A percentile compares a stretch with the other conserved stretches of the same genome.
Evolutionary conservation across 2,797 vertebrate species (phyloP).

Genomic region (Remorina albescens): DNA sequence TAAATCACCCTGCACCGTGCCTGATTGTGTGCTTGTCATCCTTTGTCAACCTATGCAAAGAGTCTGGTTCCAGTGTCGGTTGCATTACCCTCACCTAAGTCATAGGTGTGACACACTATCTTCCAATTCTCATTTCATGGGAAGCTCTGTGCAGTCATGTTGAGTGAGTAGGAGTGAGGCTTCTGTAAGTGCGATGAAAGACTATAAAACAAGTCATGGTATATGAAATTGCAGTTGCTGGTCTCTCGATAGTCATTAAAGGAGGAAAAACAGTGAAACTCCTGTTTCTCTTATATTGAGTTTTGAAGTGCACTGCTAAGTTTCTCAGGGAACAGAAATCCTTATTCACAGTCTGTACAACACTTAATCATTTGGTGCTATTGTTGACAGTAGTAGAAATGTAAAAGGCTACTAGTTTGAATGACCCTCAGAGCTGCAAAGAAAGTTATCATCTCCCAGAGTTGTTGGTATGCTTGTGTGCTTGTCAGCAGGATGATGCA

Average conservation of each 20-base stretch:
- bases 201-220: conserved; percentile 17
- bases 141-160: conserved; percentile 23
- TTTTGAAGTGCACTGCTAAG: background rate
- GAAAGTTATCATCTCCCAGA: too few relatives aligned
- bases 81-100: too few relatives aligned
- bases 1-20: too few relatives aligned
- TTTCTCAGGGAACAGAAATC: background rate
- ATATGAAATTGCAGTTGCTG: conserved; percentile 20
- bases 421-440: background rate
- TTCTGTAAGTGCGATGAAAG: conserved; percentile 33
- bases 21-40: too few relatives aligned
- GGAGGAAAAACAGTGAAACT: background rate
- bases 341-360: background rate
- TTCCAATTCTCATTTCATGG: conserved; percentile 46
- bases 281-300: background rate
- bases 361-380: background rate
- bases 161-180: conserved; percentile 36
- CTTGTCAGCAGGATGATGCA: too few relatives aligned
- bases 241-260: conserved; percentile 27
- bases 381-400: background rate
- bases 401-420: conserved; percentile 22
- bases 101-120: too few relatives aligned
- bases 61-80: too few relatives aligned
- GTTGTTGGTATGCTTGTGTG: too few relatives aligned
- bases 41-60: too few relatives aligned